Percentiles rank a stretch among this genome's conserved stretches.
These are phyloP conservation scores for Brenthis ino DNA, from an alignment of 2,888 invertebrate genomes.

Conservation along the genomic window DNA sequence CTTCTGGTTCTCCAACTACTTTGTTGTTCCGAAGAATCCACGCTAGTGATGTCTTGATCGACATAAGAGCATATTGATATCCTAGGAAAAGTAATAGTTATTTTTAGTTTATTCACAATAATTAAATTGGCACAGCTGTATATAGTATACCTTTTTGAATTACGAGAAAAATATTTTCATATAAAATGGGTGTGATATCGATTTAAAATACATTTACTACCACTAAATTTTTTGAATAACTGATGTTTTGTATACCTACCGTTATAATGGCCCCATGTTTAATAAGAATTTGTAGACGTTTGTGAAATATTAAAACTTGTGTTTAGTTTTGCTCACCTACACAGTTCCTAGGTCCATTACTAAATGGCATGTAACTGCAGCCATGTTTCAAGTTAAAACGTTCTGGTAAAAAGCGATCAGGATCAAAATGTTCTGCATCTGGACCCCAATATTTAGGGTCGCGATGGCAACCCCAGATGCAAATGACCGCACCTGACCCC, in stretches of 20 bases:
- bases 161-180: background rate
- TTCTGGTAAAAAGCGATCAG: conserved; percentile 84
- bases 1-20: conserved; percentile 55
- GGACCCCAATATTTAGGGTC: conserved; percentile 83
- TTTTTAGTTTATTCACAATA: too few species aligned
- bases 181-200: background rate
- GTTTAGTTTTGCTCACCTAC: conserved; percentile 60
- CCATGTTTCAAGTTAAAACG: conserved; percentile 62
- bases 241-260: too few species aligned
- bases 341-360: conserved; percentile 78
- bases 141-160: too few species aligned
- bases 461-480: conserved; percentile 78
- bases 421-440: conserved; percentile 83
- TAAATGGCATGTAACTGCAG: conserved; percentile 78
- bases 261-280: too few species aligned
- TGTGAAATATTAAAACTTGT: background rate
- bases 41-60: conserved; percentile 63
- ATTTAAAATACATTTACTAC: too few species aligned
- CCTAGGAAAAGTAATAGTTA: conserved; percentile 49
- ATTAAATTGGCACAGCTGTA: too few species aligned
- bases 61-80: conserved; percentile 72
- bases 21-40: conserved; percentile 56
- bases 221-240: too few species aligned
- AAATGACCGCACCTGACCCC: conserved; percentile 72
- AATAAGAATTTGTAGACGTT: background rate